These are phyloP conservation scores for Bruchidius siliquastri DNA, from an alignment of 2,888 invertebrate genomes.

Conservation along the genomic window DNA sequence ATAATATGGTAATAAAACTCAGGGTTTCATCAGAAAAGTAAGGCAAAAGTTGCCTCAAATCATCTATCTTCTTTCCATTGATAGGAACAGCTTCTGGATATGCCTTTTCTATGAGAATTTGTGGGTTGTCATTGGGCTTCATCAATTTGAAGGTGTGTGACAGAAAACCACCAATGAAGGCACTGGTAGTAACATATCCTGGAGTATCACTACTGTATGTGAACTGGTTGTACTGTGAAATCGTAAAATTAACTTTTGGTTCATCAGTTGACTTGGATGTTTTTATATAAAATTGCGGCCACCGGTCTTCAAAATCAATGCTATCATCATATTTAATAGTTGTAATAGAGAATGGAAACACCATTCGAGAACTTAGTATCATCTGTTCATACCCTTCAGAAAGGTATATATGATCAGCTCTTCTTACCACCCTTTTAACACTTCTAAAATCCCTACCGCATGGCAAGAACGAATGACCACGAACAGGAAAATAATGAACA, in stretches of 20 bases:
- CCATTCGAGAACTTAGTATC: slow-evolving; percentile 13
- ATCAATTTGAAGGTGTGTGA: not conserved
- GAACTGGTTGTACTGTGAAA: slow-evolving; percentile 15
- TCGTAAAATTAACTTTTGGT: slow-evolving; percentile 11
- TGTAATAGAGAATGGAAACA: slow-evolving; percentile 14
- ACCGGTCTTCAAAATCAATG: slow-evolving; percentile 13
- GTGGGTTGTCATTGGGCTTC: not conserved
- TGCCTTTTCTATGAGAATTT: not conserved
- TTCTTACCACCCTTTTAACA: slow-evolving; percentile 16
- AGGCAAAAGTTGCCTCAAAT: slow-evolving; percentile 14
- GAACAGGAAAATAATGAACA: slow-evolving; percentile 19
- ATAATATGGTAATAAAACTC: not conserved
- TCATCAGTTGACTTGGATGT: slow-evolving; percentile 1
- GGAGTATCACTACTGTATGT: slow-evolving; percentile 10
- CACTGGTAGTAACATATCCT: slow-evolving; percentile 5
- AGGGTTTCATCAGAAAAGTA: slow-evolving; percentile 12
- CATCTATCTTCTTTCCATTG: slow-evolving; percentile 15
- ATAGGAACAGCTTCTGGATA: slow-evolving; percentile 16
- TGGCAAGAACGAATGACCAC: slow-evolving; percentile 21
- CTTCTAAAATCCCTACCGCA: slow-evolving; percentile 22
- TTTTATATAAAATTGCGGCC: slow-evolving; percentile 10
- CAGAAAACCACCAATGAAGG: not conserved
- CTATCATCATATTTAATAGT: slow-evolving; percentile 11
- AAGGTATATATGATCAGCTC: slow-evolving; percentile 20
- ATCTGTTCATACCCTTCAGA: slow-evolving; percentile 21